Evolutionary conservation across 2,113 vertebrate genomes (phyloP).

Genomic region (Athene noctua): DNA sequence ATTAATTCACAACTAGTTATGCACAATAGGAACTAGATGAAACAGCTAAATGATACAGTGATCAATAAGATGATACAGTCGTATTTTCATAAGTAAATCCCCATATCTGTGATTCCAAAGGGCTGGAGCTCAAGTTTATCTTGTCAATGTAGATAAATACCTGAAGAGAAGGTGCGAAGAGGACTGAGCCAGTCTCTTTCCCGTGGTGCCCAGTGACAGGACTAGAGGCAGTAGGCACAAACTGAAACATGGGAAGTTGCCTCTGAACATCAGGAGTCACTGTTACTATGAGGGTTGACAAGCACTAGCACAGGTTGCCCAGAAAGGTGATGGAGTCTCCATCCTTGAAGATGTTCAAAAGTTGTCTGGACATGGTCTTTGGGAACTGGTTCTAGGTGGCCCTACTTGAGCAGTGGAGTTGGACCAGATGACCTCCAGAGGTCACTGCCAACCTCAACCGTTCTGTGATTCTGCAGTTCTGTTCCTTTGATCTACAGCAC

Average conservation of each 20-base stretch:
- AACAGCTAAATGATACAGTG: not conserved
- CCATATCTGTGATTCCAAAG: not conserved
- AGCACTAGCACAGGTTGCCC: too few species aligned
- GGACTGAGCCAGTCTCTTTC: not conserved
- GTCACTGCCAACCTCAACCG: not conserved
- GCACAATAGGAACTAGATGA: not conserved
- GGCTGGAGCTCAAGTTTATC: not conserved
- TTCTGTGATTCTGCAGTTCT: not conserved
- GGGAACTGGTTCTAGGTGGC: fast-evolving
- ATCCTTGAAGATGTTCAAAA: not conserved
- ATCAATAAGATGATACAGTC: not conserved
- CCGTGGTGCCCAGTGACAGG: not conserved
- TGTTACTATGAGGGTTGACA: too few species aligned
- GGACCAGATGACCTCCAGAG: not conserved
- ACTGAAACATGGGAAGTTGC: too few species aligned
- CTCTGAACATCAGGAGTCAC: too few species aligned
- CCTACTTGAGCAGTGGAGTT: not conserved
- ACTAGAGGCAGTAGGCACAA: not conserved
- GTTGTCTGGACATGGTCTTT: not conserved
- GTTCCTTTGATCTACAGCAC: not conserved
- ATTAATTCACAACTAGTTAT: not conserved
- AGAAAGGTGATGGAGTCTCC: not conserved
- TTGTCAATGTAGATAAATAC: not conserved
- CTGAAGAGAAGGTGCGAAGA: not conserved
- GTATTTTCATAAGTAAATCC: not conserved